phyloP scores from a whole-genome alignment of 2,113 vertebrate species.

The Colius striatus region DNA sequence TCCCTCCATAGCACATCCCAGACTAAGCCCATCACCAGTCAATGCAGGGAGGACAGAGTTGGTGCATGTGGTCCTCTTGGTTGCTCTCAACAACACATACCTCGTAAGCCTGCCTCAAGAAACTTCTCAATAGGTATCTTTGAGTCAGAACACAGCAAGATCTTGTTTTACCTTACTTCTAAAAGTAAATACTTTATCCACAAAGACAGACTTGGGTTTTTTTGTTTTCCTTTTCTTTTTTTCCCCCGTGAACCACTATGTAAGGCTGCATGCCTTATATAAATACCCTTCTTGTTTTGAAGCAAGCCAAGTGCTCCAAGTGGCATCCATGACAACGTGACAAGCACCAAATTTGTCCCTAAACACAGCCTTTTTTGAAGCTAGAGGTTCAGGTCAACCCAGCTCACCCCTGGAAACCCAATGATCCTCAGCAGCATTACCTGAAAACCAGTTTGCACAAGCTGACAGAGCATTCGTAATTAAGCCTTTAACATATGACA shows the following conservation, averaged over 20 bases:
- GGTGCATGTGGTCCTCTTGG: background rate
- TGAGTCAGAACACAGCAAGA: background rate
- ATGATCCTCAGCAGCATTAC: background rate
- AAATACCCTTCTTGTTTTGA: background rate
- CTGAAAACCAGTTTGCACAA: conserved; percentile 13
- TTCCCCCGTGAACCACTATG: background rate
- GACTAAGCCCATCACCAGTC: background rate
- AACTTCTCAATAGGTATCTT: background rate
- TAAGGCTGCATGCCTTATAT: background rate
- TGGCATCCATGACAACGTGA: background rate
- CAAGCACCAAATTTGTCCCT: background rate
- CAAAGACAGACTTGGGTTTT: background rate
- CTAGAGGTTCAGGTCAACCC: background rate
- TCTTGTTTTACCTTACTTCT: background rate
- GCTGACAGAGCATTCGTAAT: conserved; percentile 12
- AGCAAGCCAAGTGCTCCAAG: background rate
- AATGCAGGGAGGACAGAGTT: background rate
- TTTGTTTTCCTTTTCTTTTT: background rate
- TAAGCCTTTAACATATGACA: conserved; percentile 4
- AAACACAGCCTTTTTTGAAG: conserved; percentile 26
- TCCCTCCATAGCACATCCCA: background rate
- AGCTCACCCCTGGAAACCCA: background rate
- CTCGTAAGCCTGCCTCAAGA: background rate
- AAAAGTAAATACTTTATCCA: background rate
- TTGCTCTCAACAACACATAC: background rate